Base-by-base conservation (phyloP, 2,113 vertebrate genomes). In the Marmota flaviventris region DNA sequence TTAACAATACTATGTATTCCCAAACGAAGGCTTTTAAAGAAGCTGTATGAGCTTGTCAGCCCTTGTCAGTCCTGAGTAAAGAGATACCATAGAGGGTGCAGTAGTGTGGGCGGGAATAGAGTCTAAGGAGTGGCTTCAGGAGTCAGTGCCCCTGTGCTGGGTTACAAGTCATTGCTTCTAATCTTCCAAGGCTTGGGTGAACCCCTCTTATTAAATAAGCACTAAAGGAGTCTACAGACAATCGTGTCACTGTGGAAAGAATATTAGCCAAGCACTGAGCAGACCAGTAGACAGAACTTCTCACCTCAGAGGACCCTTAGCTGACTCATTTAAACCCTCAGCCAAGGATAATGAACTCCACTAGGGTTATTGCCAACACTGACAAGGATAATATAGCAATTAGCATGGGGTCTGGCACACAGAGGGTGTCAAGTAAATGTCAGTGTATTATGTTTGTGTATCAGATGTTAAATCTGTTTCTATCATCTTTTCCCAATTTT, bases 241-340 rank as follows among this genome's bases (percentile, higher is more conserved):
- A 27, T 17, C 24, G 24, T 1, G 11, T 37, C n/a, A 9, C 8
- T 0, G 20, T 29, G 7, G 18, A 18, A 25, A 34, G 24, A 8
- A 8, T 22, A 0, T 2, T 3, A 32, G 12, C 48, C 18, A 5
- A 22, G 20, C 39, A 70, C 34, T 4, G 11, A 12, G 58, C 70
- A 70, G 39, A 42, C 58, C 22, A 61, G 4, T 11, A 3, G 5
- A 12, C 0, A 3, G 67, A 2, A 6, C 48, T 29, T 12, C 20
- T 42, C 5, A 1, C 42, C 56, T 6, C 11, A 70, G 39, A 69
- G 58, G 9, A 53, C 22, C 39, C 51, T 53, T 25, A 10, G n/a
- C 32, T 1, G 0, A 39, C 22, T 24, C 20, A 1, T 27, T 34
- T 9, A 17, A 69, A 75, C n/a, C 32, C 22, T 45, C 9, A 51